Conservation (phyloP, 2,888 invertebrate genomes). For the Andrena hattorfiana region DNA sequence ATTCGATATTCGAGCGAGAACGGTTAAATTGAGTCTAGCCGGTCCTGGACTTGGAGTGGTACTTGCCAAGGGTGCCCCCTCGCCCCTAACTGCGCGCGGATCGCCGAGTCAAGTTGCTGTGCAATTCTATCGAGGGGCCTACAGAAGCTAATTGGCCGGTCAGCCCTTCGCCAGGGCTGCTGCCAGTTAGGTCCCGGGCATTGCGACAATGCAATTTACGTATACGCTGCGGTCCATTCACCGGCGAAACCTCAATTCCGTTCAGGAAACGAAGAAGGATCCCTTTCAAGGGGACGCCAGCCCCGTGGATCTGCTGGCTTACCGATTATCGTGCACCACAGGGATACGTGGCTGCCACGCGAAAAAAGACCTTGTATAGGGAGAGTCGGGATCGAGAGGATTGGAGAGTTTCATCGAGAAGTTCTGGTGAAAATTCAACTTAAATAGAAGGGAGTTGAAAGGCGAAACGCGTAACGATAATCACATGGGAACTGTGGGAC, state of each 20-base stretch:
- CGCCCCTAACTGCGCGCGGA: conserved; percentile 50
- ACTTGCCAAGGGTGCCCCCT: conserved; percentile 50
- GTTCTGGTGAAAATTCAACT: conserved; percentile 52
- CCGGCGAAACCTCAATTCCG: conserved; percentile 70
- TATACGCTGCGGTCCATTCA: conserved; percentile 68
- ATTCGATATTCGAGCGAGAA: conserved; percentile 64
- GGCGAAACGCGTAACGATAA: conserved; percentile 15
- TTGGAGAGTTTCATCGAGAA: background rate
- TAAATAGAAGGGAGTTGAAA: conserved; percentile 15
- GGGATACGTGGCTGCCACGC: background rate
- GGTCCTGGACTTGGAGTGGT: conserved; percentile 63
- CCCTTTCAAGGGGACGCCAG: conserved; percentile 62
- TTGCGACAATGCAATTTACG: conserved; percentile 77
- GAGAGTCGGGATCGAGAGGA: too few species aligned
- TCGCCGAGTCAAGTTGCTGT: conserved; percentile 69
- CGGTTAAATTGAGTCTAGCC: conserved; percentile 68
- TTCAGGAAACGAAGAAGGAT: conserved; percentile 69
- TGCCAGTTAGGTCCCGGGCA: conserved; percentile 60
- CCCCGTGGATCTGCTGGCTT: conserved; percentile 21
- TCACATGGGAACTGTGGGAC: conserved; percentile 10
- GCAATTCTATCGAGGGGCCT: conserved; percentile 76
- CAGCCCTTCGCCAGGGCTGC: conserved; percentile 69
- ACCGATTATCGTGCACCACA: background rate
- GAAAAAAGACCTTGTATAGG: background rate
- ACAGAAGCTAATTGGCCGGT: conserved; percentile 79